Conservation (phyloP, 2,888 invertebrate genomes). For the Apamea anceps region DNA sequence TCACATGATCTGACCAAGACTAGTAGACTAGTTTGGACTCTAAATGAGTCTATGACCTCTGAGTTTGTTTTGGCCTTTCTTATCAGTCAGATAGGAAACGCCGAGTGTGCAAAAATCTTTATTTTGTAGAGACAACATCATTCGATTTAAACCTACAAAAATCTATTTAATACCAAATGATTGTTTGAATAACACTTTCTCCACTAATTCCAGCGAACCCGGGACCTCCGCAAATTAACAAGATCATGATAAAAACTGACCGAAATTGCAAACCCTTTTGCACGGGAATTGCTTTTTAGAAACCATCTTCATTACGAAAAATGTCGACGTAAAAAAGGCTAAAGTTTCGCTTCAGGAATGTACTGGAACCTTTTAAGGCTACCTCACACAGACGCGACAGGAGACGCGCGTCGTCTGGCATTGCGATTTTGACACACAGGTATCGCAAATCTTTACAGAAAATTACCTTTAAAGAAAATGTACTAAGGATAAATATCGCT, state of each 20-base stretch:
- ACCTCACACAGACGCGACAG: neutral
- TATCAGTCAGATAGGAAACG: no score
- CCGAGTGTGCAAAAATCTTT: no score
- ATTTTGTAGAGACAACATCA: no score
- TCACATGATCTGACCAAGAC: no score
- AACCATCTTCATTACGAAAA: conserved; percentile 67
- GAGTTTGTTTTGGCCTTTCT: no score
- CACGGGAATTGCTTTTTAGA: conserved; percentile 67
- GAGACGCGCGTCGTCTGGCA: neutral
- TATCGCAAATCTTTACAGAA: neutral
- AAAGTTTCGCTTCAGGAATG: conserved; percentile 48
- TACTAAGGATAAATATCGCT: neutral
- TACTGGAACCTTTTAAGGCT: conserved; percentile 37
- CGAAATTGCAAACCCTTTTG: conserved; percentile 65
- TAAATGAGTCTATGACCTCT: no score
- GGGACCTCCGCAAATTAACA: conserved; percentile 68
- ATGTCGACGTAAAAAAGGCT: conserved; percentile 62
- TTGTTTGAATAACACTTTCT: conserved; percentile 63
- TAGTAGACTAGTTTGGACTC: no score
- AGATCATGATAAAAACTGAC: conserved; percentile 69
- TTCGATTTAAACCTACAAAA: neutral
- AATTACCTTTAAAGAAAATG: neutral
- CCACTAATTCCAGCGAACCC: conserved; percentile 34
- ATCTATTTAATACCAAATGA: conserved; percentile 52
- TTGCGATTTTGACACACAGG: neutral